phyloP scores from a whole-genome alignment of 2,113 vertebrate species.

The Chaetorhynchus papuensis region DNA sequence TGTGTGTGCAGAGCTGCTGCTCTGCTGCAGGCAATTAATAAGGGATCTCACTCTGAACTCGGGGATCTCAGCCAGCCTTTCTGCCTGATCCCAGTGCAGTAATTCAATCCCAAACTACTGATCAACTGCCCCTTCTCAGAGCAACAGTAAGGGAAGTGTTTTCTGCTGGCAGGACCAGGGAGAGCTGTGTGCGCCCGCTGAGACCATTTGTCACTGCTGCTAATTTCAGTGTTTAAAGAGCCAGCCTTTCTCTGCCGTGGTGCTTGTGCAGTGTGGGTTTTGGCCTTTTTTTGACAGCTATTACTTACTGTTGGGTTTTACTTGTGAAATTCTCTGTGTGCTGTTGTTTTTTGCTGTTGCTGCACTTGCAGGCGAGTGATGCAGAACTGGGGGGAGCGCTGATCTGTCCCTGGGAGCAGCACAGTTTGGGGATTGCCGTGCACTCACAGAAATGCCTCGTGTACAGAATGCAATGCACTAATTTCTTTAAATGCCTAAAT shows the following conservation, averaged over 20 bases:
- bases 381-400: rapidly evolving
- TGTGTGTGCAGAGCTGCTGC: background rate
- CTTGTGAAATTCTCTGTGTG: background rate
- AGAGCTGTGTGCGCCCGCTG: background rate
- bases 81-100: background rate
- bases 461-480: background rate
- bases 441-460: background rate
- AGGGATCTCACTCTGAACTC: background rate
- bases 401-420: background rate
- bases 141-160: background rate
- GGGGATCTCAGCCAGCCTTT: background rate
- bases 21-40: background rate
- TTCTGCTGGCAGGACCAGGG: background rate
- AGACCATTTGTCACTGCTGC: background rate
- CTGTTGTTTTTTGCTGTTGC: background rate
- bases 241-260: background rate
- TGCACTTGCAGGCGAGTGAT: background rate
- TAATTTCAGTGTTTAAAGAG: background rate
- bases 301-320: background rate
- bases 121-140: background rate
- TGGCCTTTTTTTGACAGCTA: background rate
- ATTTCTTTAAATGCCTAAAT: background rate
- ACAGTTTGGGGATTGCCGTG: background rate
- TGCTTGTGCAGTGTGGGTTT: background rate
- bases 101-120: background rate